Base-by-base conservation (phyloP, 2,797 vertebrate species). In the Trachurus trachurus region DNA sequence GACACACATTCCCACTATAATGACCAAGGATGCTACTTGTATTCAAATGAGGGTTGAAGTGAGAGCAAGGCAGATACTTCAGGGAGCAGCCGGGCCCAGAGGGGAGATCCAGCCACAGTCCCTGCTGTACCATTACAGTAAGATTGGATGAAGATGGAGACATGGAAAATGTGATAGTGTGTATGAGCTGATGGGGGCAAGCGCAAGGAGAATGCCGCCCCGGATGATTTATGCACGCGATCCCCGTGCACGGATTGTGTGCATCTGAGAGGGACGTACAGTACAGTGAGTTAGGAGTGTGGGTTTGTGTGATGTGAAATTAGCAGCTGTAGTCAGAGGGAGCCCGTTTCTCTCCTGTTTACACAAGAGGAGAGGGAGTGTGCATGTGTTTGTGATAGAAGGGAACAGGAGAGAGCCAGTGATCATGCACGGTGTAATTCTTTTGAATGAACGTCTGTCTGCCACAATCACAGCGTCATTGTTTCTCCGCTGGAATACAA, bases 11-110 rank as follows among this genome's bases (percentile, higher is more conserved):
- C 84, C 77, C 88, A 58, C 82, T 77, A 80, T 93, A 93, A 94
- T 90, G 92, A 91, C 91, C 90, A 63, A 83, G 93, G 88, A 92
- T 90, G 91, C 91, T 81, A 86, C 92, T 93, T 90, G 91, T 94
- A 94, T 94, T 93, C 88, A 94, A 94, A 94, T 94, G 93, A 93
- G 93, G 87, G 93, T 86, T 93, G 93, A 91, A 93, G 93, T 92
- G 90, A 93, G 90, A 91, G 86, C 81, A 87, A 85, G 87, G 86
- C 87, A 87, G 91, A 91, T 92, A 92, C 93, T 93, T 92, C 76
- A 90, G 93, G 93, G 93, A 93, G 90, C 89, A 69, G 85, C 71
- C 68, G 19, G 87, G 89, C 93, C 89, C 93, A 93, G 92, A 93
- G 90, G 93, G 92, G 92, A 92, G 86, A 94, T 94, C 91, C 90